These are phyloP conservation scores for Eurytoma californica DNA, from an alignment of 2,888 invertebrate species.

Conservation along the genomic window DNA sequence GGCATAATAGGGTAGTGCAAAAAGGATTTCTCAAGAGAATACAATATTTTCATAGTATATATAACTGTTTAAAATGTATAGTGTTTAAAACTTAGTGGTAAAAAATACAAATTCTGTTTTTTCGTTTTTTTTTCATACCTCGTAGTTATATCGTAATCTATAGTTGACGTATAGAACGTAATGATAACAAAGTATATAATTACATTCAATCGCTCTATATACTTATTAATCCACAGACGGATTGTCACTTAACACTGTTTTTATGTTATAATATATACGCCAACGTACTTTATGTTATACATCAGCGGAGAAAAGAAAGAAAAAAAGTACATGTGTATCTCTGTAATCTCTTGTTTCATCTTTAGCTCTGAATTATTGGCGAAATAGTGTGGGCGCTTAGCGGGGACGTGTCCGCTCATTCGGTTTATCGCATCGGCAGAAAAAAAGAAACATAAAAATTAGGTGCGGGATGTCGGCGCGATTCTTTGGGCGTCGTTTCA, in stretches of 20 bases:
- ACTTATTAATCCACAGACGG: conserved; percentile 39
- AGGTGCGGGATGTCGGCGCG: no score
- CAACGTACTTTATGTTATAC: no score
- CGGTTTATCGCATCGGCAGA: conserved; percentile 31
- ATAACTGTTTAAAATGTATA: conserved; percentile 66
- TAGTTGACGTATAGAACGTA: conserved; percentile 53
- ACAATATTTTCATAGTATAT: conserved; percentile 64
- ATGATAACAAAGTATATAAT: conserved; percentile 51
- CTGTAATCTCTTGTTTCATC: conserved; percentile 49
- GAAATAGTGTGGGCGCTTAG: conserved; percentile 32
- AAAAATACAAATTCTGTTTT: conserved; percentile 63
- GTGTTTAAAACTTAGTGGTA: conserved; percentile 69
- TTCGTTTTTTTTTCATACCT: conserved; percentile 46
- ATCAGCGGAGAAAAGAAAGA: conserved; percentile 16
- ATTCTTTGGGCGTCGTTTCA: no score
- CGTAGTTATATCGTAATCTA: conserved; percentile 50
- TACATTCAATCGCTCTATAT: conserved; percentile 51
- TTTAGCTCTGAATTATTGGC: conserved; percentile 25
- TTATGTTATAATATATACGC: conserved; percentile 7
- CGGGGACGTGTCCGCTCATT: conserved; percentile 27
- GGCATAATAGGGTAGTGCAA: conserved; percentile 63
- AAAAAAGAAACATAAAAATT: background rate
- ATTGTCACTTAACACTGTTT: conserved; percentile 43
- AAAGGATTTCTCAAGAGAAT: conserved; percentile 65
- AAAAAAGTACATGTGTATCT: conserved; percentile 31